Evolutionary conservation across 2,797 vertebrate genomes (phyloP).

Genomic region (Parotocinclus haroldoi): DNA sequence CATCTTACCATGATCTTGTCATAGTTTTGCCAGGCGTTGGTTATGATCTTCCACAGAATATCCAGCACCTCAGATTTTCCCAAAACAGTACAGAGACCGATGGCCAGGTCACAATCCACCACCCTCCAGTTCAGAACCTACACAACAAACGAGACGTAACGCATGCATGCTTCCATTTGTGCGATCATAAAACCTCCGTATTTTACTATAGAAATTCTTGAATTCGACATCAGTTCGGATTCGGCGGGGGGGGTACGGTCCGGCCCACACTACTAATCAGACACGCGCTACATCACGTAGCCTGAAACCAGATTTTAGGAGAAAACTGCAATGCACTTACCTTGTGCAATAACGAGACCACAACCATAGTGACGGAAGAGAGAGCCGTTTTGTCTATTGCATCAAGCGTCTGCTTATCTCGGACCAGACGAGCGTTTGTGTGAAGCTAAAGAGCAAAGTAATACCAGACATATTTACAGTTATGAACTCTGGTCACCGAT

Average conservation of each 20-base stretch:
- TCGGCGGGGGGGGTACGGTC: too few relatives aligned
- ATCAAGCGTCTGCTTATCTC: constrained; percentile 66
- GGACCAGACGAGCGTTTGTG: constrained; percentile 59
- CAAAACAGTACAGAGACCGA: constrained; percentile 87
- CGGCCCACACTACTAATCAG: too few relatives aligned
- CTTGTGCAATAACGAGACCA: constrained; percentile 74
- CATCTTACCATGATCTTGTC: constrained; percentile 86
- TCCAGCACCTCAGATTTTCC: constrained; percentile 77
- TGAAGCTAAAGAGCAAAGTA: constrained; percentile 64
- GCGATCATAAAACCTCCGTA: too few relatives aligned
- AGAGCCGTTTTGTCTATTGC: constrained; percentile 69
- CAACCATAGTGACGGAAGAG: constrained; percentile 65
- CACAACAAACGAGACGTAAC: too few relatives aligned
- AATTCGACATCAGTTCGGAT: too few relatives aligned
- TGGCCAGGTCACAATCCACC: constrained; percentile 84
- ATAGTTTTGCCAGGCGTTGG: constrained; percentile 91
- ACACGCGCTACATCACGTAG: too few relatives aligned
- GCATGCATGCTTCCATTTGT: too few relatives aligned
- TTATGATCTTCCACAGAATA: constrained; percentile 89
- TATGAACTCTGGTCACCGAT: too few relatives aligned
- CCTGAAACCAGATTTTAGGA: too few relatives aligned
- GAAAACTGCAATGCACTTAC: too few relatives aligned
- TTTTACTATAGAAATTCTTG: too few relatives aligned
- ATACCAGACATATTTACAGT: background rate
- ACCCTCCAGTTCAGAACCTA: constrained; percentile 91